Evolutionary conservation across 2,888 invertebrate genomes (phyloP), one percentile per base, ranked within the genome.

Genomic region (Lasius fuliginosus): DNA sequence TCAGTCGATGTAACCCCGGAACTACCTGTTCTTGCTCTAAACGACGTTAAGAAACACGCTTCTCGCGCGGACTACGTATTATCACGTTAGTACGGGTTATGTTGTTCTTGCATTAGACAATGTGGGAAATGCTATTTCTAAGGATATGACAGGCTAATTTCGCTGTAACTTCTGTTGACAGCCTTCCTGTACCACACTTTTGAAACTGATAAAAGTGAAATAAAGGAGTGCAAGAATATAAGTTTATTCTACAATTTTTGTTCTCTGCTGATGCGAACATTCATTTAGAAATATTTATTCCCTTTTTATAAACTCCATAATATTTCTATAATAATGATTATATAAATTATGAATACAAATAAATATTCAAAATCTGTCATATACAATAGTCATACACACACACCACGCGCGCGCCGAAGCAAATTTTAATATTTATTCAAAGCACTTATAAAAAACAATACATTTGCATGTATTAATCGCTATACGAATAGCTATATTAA

Each of bases 1-100:
- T 79, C 79, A 79, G 69, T 46, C 58, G 46, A 33, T 67, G 67
- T 67, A 79, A 79, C 69, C 46, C 12, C 36, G 36, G 11, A 56
- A 60, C 79, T 69, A 71, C 60, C 79, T 46, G 79, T 79, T 79
- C 79, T 79, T 79, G 69, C 33, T 79, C 79, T 71, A 79, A 79
- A 79, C 36, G 79, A 79, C 71, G 36, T 79, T 79, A 79, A 71
- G 79, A 79, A 60, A 79, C 79, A 71, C 71, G 60, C 46, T 79
- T 60, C 69, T 46, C 79, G 71, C 27, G 69, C 69, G 69, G 69
- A 18, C 71, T 79, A 69, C 49, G 60, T 36, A 71, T 79, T 79
- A 79, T 23, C 36, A 60, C 49, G 79, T 79, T 79, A 79, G 27
- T 71, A 49, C n/a, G 36, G 60, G 69, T 79, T 79, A 79, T 62